Base-by-base conservation (phyloP, 2,113 vertebrate genomes). In the Silurus glanis region DNA sequence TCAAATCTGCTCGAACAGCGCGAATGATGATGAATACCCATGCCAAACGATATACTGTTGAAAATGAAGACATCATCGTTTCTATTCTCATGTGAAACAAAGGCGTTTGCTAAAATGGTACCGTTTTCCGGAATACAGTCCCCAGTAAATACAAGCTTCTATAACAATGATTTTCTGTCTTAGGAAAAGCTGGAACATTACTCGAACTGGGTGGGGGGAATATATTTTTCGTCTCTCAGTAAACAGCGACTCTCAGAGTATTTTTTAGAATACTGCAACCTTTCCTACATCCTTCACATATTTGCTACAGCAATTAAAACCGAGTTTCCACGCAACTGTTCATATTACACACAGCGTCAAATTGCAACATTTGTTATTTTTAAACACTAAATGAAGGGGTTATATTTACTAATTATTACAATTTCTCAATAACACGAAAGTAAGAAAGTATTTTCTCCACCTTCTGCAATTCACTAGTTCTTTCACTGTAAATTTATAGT, bases 1-100 rank as follows among this genome's bases (percentile, higher is more conserved):
- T 89, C 5, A 90, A 7, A 83, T 91, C 90, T 49, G 49, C 85
- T 58, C 80, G 28, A 10, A 72, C 64, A 66, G n/a, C n/a, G 47
- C 9, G 13, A 14, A 58, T 51, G 13, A 53, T 25, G 6, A 76
- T 51, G 19, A 5, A 51, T 9, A 23, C 12, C 6, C 49, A 76
- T n/a, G 21, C 21, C 45, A 21, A 76, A 23, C 6, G 6, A 49
- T 10, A 14, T 13, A 47, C 6, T 14, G 19, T 4, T 6, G 59
- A 21, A 0, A 21, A 62, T 21, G 59, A 19, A 62, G 19, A 62
- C 59, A 21, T 21, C 6, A 19, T 62, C 14, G 1, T 17, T 6
- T 62, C 59, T 17, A 17, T 17, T 62, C 1, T 10, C 56, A 3
- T 16, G 3, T 58, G 56, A 4, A 14, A 14, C 12, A 58, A 58